These are phyloP conservation scores for Todiramphus chloris DNA, from an alignment of 2,113 vertebrate genomes.

Conservation along the genomic window DNA sequence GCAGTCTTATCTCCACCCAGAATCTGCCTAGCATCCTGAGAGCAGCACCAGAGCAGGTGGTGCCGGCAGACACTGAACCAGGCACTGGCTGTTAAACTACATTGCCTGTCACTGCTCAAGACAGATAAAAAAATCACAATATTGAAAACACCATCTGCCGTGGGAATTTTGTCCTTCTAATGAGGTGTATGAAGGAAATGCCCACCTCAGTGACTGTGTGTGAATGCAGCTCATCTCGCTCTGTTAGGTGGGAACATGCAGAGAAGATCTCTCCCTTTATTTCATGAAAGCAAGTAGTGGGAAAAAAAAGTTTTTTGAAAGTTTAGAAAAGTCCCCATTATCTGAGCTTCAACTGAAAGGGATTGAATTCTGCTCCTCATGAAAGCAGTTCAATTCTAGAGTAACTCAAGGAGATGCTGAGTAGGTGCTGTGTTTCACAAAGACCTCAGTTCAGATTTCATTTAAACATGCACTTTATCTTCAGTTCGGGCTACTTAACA, in stretches of 20 bases:
- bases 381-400: not conserved
- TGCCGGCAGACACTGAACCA: not conserved
- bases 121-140: not conserved
- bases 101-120: not conserved
- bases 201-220: not conserved
- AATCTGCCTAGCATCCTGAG: not conserved
- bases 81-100: not conserved
- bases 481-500: not conserved
- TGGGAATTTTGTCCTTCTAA: not conserved
- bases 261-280: not conserved
- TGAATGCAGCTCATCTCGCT: not conserved
- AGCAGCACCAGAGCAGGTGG: accelerated
- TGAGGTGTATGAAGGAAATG: not conserved
- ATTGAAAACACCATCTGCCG: not conserved
- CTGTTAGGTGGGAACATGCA: not conserved
- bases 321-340: not conserved
- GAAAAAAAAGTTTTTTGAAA: not conserved
- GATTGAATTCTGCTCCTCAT: not conserved
- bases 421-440: not conserved
- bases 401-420: not conserved
- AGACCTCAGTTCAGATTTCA: not conserved
- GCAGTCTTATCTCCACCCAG: not conserved
- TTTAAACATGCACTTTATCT: not conserved
- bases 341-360: not conserved
- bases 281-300: not conserved